Conservation (phyloP, 2,797 vertebrate genomes). For the Falco naumanni region DNA sequence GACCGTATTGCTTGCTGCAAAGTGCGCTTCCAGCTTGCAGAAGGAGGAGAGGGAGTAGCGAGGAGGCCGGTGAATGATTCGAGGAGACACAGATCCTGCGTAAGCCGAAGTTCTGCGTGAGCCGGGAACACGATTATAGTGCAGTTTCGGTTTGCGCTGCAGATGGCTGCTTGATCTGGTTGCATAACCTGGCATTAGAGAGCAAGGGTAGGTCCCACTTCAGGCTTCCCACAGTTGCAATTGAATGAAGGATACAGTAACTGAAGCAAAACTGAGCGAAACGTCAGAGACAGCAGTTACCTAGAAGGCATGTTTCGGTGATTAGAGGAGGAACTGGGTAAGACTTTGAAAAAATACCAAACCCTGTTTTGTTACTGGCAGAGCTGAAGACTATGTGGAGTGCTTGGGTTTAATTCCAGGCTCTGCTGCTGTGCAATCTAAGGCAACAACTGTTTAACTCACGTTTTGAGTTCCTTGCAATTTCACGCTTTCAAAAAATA, state of each 20-base stretch:
- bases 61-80: not conserved
- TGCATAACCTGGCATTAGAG: conserved; percentile 41
- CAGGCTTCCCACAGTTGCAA: not conserved
- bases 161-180: conserved; percentile 63
- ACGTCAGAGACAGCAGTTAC: not conserved
- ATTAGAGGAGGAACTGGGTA: not conserved
- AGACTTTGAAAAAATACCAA: not conserved
- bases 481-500: not conserved
- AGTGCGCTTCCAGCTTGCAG: not conserved
- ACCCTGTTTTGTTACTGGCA: not conserved
- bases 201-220: not conserved
- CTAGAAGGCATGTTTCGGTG: not conserved
- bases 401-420: not conserved
- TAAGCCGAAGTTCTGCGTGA: not conserved
- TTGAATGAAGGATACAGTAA: not conserved
- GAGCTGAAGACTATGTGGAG: not conserved
- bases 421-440: not conserved
- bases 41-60: not conserved
- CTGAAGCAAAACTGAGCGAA: not conserved
- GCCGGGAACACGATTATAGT: conserved; percentile 14
- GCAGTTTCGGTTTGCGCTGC: not conserved
- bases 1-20: not conserved
- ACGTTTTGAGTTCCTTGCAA: not conserved
- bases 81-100: conserved; percentile 15
- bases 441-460: not conserved